phyloP scores from a whole-genome alignment of 2,888 invertebrate genomes.

The Oscheius sp. region DNA sequence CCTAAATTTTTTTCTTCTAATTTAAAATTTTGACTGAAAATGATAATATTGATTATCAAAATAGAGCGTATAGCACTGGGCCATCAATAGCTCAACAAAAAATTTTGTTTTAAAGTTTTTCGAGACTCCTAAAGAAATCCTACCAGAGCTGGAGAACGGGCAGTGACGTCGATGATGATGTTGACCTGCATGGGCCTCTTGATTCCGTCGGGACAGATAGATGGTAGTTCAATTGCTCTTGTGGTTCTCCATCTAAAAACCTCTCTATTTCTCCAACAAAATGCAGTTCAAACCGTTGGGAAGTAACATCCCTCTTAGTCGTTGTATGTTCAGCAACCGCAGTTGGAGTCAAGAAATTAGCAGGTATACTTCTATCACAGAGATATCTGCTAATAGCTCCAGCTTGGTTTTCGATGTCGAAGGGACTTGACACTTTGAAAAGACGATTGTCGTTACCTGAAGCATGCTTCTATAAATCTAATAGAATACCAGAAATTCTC shows the following conservation, averaged over 20 bases:
- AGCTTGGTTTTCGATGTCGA: constrained; percentile 45
- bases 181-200: constrained; percentile 60
- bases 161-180: constrained; percentile 60
- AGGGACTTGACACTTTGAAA: constrained; percentile 40
- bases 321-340: constrained; percentile 34
- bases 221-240: constrained; percentile 48
- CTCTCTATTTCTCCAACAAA: neutral
- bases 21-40: too few species aligned
- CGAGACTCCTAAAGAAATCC: neutral
- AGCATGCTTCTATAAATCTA: neutral
- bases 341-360: constrained; percentile 23
- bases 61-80: neutral
- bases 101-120: too few species aligned
- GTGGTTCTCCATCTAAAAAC: constrained; percentile 51
- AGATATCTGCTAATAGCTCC: constrained; percentile 39
- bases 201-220: constrained; percentile 63
- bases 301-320: constrained; percentile 40
- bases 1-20: constrained; percentile 34
- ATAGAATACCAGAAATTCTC: constrained; percentile 54
- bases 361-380: constrained; percentile 44
- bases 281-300: constrained; percentile 2
- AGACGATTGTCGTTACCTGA: constrained; percentile 33
- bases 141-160: constrained; percentile 48
- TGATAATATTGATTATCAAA: too few species aligned
- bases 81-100: too few species aligned